Evolutionary conservation across 1,140 invertebrate species (phyloP).

Genomic region (Gonatopus flavifemur): DNA sequence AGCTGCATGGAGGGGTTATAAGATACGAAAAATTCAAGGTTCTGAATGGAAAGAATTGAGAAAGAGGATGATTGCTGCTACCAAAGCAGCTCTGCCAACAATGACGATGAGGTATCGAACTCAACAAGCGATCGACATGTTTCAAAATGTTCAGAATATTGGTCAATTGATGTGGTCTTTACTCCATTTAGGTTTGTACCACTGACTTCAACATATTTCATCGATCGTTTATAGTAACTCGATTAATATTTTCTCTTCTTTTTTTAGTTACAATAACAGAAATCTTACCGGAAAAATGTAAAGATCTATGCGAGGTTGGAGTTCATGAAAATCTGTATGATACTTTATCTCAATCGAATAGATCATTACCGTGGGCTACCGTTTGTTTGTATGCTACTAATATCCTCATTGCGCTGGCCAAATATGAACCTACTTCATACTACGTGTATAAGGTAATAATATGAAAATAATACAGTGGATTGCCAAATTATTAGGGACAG

Average conservation of each 20-base stretch:
- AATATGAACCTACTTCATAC: constrained; percentile 33
- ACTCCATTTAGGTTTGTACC: constrained; percentile 35
- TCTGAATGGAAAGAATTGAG: constrained; percentile 50
- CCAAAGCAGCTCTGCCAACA: constrained; percentile 41
- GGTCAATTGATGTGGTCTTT: constrained; percentile 40
- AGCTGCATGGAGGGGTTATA: constrained; percentile 66
- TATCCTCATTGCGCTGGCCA: constrained; percentile 47
- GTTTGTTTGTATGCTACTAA: constrained; percentile 39
- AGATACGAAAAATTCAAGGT: constrained; percentile 47
- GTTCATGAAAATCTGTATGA: constrained; percentile 41
- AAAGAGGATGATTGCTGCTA: constrained; percentile 54
- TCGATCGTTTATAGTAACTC: neutral
- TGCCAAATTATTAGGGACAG: no score
- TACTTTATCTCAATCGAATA: constrained; percentile 38
- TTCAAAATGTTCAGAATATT: constrained; percentile 27
- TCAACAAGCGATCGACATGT: constrained; percentile 27
- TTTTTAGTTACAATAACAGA: constrained; percentile 44
- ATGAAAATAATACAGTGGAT: no score
- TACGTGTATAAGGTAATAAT: constrained; percentile 23
- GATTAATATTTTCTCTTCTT: neutral
- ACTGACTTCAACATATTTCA: neutral
- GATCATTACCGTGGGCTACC: constrained; percentile 49
- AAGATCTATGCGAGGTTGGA: constrained; percentile 34
- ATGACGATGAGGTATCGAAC: constrained; percentile 32
- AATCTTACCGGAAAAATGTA: constrained; percentile 38